phyloP scores from a whole-genome alignment of 2,888 invertebrate species.

The Tinea trinotella region DNA sequence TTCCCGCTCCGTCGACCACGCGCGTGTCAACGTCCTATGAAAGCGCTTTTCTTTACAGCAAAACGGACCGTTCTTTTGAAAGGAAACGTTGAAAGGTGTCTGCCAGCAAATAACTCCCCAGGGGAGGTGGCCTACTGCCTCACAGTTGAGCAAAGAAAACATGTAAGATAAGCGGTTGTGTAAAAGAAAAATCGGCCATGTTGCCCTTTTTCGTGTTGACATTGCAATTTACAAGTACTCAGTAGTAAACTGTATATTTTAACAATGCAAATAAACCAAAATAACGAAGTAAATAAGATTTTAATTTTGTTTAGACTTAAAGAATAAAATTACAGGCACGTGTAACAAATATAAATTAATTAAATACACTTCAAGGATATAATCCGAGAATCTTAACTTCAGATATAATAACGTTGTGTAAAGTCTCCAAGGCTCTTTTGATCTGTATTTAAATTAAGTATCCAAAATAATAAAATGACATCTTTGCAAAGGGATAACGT shows the following conservation, averaged over 20 bases:
- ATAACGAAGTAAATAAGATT: not conserved
- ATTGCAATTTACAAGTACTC: not conserved
- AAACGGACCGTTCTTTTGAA: slow-evolving; percentile 72
- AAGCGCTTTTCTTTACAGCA: slow-evolving; percentile 70
- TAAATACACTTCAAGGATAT: not conserved
- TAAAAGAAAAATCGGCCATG: slow-evolving; percentile 8
- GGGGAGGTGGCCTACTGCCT: slow-evolving; percentile 65
- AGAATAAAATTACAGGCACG: not conserved
- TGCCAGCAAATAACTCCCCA: slow-evolving; percentile 70
- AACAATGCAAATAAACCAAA: not conserved
- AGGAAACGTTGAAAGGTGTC: slow-evolving; percentile 72
- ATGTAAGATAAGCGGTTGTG: slow-evolving; percentile 34
- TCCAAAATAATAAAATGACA: too few relatives aligned
- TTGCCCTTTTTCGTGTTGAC: not conserved
- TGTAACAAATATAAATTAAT: not conserved
- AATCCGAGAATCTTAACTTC: not conserved
- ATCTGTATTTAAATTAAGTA: not conserved
- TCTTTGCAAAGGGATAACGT: too few relatives aligned
- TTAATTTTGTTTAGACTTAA: not conserved
- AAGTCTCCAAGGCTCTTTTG: not conserved
- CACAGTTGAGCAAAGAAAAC: slow-evolving; percentile 39
- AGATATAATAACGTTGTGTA: not conserved
- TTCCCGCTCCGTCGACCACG: slow-evolving; percentile 43
- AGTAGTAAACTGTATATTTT: not conserved
- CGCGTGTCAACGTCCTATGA: slow-evolving; percentile 72